Evolutionary conservation across 2,888 invertebrate species (phyloP).

Genomic region (Ptycholaimellus sp.): DNA sequence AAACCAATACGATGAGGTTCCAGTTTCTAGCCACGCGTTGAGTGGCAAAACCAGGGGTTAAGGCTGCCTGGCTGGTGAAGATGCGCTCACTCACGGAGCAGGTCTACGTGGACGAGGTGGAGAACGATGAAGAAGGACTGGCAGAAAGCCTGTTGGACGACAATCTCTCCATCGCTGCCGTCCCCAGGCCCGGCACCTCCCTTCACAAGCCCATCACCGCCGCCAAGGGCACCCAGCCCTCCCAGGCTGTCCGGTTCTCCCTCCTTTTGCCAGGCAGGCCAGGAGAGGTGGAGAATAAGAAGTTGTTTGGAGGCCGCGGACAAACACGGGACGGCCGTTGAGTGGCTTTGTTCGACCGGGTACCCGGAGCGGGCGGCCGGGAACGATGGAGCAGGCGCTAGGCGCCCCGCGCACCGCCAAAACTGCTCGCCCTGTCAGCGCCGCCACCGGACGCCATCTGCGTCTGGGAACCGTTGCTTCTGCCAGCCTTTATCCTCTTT

Average conservation of each 20-base stretch:
- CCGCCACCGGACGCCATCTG: conserved; percentile 43
- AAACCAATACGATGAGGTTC: too few species aligned
- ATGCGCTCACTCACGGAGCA: conserved; percentile 60
- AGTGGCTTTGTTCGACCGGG: conserved; percentile 55
- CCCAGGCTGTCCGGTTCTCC: neutral
- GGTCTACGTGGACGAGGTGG: conserved; percentile 60
- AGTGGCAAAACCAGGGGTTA: too few species aligned
- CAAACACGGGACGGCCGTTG: conserved; percentile 45
- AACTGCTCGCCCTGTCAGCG: conserved; percentile 46
- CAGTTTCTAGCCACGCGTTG: too few species aligned
- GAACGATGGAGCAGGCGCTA: conserved; percentile 35
- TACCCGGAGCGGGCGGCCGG: conserved; percentile 40
- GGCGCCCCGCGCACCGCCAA: conserved; percentile 45
- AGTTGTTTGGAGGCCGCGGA: conserved; percentile 26
- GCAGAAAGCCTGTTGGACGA: conserved; percentile 39
- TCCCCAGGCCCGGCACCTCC: conserved; percentile 78
- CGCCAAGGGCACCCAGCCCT: conserved; percentile 8
- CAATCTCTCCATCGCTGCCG: conserved; percentile 31
- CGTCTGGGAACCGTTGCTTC: conserved; percentile 32
- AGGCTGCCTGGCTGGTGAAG: conserved; percentile 78
- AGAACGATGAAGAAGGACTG: conserved; percentile 56
- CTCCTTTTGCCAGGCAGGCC: neutral
- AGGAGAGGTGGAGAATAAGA: neutral
- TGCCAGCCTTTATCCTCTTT: neutral
- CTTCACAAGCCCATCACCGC: conserved; percentile 31